Percentiles rank a stretch among this genome's conserved stretches.
Conservation (phyloP, 2,113 vertebrate species). For the Delphinapterus leucas region DNA sequence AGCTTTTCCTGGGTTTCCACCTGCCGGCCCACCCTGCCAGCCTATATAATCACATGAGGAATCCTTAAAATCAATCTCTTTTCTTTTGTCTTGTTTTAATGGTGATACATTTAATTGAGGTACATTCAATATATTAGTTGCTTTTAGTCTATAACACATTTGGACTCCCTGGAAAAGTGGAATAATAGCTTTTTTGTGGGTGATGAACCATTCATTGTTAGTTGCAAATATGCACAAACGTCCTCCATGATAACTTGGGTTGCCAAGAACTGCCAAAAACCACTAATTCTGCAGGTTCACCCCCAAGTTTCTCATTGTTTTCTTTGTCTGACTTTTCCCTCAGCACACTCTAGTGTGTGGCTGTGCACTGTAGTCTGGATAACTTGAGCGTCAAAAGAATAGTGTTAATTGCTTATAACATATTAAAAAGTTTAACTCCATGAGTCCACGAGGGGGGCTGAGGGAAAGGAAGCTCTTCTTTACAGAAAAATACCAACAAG, state of each 20-base stretch:
- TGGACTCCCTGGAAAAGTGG: background rate
- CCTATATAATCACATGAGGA: background rate
- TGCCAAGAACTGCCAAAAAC: background rate
- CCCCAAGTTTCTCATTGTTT: background rate
- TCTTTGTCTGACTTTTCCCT: background rate
- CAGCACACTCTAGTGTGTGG: background rate
- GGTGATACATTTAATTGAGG: background rate
- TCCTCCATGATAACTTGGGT: background rate
- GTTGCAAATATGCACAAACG: background rate
- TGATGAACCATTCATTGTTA: background rate
- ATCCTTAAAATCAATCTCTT: background rate
- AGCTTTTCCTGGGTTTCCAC: background rate
- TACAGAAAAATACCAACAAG: conserved; percentile 1
- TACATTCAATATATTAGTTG: background rate
- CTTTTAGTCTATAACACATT: background rate
- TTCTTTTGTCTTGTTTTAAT: background rate
- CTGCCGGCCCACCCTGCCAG: background rate
- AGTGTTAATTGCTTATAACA: background rate
- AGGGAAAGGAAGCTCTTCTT: background rate
- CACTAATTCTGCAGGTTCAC: background rate
- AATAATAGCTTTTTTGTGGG: background rate
- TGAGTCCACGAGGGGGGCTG: background rate
- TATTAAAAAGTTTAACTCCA: background rate
- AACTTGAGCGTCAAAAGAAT: background rate
- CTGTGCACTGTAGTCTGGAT: background rate